These are phyloP conservation scores for Eupeodes luniger DNA, from an alignment of 2,888 invertebrate genomes.

Conservation along the genomic window DNA sequence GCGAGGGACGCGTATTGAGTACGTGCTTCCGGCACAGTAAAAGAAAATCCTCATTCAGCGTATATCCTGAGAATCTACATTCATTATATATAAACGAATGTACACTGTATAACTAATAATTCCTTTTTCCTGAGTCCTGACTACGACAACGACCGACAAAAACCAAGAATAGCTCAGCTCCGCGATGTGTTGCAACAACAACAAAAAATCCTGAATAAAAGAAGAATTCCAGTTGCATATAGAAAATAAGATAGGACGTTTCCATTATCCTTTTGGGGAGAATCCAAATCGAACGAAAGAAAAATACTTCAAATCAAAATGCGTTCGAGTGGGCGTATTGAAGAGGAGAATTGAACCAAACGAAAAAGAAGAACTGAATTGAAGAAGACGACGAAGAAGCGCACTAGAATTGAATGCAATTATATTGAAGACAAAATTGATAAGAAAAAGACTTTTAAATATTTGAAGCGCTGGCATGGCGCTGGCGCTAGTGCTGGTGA, in stretches of 20 bases:
- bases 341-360: background rate
- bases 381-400: background rate
- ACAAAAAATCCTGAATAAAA: background rate
- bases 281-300: slow-evolving; percentile 8
- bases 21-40: slow-evolving; percentile 60
- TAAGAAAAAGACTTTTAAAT: slow-evolving; percentile 14
- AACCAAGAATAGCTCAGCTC: background rate
- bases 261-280: slow-evolving; percentile 14
- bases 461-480: background rate
- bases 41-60: slow-evolving; percentile 30
- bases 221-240: slow-evolving; percentile 21
- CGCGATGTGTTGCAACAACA: background rate
- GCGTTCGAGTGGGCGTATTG: slow-evolving; percentile 55
- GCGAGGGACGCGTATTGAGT: slow-evolving; percentile 45
- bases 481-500: too few relatives aligned
- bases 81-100: background rate
- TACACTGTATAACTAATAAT: slow-evolving; percentile 56
- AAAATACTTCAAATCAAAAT: slow-evolving; percentile 58
- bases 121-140: slow-evolving; percentile 17
- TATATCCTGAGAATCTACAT: slow-evolving; percentile 34
- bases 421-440: slow-evolving; percentile 29
- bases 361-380: background rate
- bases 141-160: too few relatives aligned
- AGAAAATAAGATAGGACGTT: background rate
- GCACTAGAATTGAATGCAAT: slow-evolving; percentile 57